Evolutionary conservation across 1,140 invertebrate genomes (phyloP).

Genomic region (Sycobia sp.): DNA sequence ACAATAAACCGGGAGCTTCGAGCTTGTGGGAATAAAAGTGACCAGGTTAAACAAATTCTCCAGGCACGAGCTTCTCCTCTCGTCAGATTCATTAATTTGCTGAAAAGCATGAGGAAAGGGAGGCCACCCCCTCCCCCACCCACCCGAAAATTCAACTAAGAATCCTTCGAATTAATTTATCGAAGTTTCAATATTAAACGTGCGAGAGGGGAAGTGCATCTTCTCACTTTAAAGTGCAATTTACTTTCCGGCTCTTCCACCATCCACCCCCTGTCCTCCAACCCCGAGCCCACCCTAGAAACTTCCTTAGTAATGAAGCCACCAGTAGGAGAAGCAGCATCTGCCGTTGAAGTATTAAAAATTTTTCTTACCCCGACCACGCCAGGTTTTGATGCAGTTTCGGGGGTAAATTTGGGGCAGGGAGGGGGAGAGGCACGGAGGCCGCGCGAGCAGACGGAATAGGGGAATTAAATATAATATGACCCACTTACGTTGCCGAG

Average conservation of each 20-base stretch:
- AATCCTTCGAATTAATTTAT: slow-evolving; percentile 32
- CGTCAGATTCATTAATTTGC: too few species aligned
- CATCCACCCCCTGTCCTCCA: too few species aligned
- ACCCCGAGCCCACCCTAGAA: slow-evolving; percentile 2
- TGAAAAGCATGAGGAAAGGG: too few species aligned
- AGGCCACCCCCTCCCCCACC: too few species aligned
- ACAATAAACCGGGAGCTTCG: too few species aligned
- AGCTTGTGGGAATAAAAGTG: too few species aligned
- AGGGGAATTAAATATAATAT: slow-evolving; percentile 16
- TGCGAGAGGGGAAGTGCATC: slow-evolving; percentile 24
- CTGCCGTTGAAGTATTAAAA: slow-evolving; percentile 28
- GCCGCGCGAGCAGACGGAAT: too few species aligned
- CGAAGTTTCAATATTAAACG: slow-evolving; percentile 32
- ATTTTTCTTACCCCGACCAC: slow-evolving; percentile 11
- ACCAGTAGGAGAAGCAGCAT: too few species aligned
- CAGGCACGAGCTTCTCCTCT: not conserved
- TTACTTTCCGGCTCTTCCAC: slow-evolving; percentile 28
- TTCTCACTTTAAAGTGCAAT: slow-evolving; percentile 28
- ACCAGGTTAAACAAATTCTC: too few species aligned
- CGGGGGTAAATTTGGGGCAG: too few species aligned
- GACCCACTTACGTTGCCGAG: slow-evolving; percentile 11
- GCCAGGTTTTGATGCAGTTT: not conserved
- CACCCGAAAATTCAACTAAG: slow-evolving; percentile 15
- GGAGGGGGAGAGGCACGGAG: too few species aligned
- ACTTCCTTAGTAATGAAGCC: slow-evolving; percentile 28